Conservation (phyloP, 2,888 invertebrate genomes). For the Melinaea marsaeus region DNA sequence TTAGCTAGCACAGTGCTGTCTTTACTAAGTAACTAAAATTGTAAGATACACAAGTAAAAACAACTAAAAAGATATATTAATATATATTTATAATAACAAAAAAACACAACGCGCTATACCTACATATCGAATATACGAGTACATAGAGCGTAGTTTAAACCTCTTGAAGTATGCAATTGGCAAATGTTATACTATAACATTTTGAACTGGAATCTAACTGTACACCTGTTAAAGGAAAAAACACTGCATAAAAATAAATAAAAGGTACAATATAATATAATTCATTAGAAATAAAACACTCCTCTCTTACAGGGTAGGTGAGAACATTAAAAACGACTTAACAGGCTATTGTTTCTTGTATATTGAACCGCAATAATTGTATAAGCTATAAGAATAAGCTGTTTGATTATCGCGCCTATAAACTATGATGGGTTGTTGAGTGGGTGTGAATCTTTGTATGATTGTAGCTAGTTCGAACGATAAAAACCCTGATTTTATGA, state of each 20-base stretch:
- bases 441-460: conserved; percentile 68
- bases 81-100: too few species aligned
- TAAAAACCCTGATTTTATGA: conserved; percentile 75
- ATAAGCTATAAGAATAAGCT: conserved; percentile 46
- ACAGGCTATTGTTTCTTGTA: conserved; percentile 8
- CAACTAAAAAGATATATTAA: too few species aligned
- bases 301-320: neutral
- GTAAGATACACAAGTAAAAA: too few species aligned
- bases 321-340: conserved; percentile 38
- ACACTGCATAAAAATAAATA: neutral
- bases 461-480: conserved; percentile 58
- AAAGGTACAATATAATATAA: neutral
- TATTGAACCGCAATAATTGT: conserved; percentile 44
- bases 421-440: conserved; percentile 50
- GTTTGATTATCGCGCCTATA: conserved; percentile 53
- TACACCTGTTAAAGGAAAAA: neutral
- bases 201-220: neutral
- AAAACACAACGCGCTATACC: too few species aligned
- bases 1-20: conserved; percentile 2
- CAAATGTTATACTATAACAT: too few species aligned
- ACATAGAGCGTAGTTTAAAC: too few species aligned
- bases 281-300: conserved; percentile 5
- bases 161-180: too few species aligned
- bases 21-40: too few species aligned
- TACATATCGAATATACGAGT: too few species aligned